These are phyloP conservation scores for Brachionichthys hirsutus DNA, from an alignment of 2,113 vertebrate genomes.

Conservation along the genomic window DNA sequence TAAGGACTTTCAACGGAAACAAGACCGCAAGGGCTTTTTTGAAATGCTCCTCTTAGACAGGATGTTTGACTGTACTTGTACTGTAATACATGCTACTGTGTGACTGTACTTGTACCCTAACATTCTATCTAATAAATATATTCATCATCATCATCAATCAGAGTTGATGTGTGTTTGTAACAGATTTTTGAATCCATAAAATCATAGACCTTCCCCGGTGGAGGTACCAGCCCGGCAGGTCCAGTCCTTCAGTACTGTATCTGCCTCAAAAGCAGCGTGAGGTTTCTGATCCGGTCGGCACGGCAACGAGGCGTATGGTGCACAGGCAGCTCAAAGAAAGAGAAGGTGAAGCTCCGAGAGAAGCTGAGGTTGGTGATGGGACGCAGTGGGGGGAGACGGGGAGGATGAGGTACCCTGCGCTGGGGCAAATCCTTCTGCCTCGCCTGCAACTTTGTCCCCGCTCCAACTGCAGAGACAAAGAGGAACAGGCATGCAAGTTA, in stretches of 20 bases:
- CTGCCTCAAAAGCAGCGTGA: conserved; percentile 70
- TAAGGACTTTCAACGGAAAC: no score
- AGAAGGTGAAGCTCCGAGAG: conserved; percentile 82
- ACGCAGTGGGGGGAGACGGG: conserved; percentile 72
- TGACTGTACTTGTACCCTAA: no score
- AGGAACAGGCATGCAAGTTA: not conserved
- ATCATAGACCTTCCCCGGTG: no score
- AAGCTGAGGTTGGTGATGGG: conserved; percentile 79
- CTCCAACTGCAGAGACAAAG: conserved; percentile 33
- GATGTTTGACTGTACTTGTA: no score
- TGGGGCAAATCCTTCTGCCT: conserved; percentile 48
- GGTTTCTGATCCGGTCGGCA: conserved; percentile 65
- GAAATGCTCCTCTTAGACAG: no score
- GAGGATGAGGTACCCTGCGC: conserved; percentile 33
- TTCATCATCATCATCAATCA: no score
- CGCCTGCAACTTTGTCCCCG: conserved; percentile 9
- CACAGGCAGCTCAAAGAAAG: conserved; percentile 82
- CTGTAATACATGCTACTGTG: no score
- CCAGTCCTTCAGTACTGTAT: conserved; percentile 64
- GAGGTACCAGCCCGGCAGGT: not conserved
- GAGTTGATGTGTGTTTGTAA: no score
- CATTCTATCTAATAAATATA: no score
- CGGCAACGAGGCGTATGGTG: conserved; percentile 71
- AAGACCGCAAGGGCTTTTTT: no score
- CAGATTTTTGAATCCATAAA: no score